Evolutionary conservation across 2,113 vertebrate genomes (phyloP).

Genomic region (Etia nguti): DNA sequence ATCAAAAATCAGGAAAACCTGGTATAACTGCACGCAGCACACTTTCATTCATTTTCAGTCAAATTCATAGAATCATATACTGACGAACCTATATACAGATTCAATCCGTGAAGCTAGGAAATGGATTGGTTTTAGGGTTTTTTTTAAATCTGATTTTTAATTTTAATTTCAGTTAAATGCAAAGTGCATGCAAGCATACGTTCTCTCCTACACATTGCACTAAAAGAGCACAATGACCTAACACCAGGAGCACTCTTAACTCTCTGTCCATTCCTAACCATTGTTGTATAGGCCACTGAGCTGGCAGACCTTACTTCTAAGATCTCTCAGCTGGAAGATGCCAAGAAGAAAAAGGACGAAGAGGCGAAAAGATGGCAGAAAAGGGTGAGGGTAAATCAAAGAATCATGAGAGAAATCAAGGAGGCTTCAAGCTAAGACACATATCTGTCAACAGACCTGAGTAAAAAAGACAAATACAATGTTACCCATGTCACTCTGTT

Average conservation of each 20-base stretch:
- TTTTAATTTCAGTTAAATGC: not conserved
- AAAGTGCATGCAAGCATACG: not conserved
- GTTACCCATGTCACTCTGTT: not conserved
- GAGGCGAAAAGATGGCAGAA: constrained; percentile 88
- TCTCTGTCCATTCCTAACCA: constrained; percentile 45
- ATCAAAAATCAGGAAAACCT: constrained; percentile 89
- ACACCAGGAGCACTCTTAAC: constrained; percentile 45
- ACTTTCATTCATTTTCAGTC: not conserved
- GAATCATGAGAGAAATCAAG: constrained; percentile 17
- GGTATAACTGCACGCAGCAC: constrained; percentile 66
- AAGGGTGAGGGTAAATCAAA: constrained; percentile 79
- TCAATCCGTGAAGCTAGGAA: not conserved
- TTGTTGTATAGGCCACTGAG: constrained; percentile 81
- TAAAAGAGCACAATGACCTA: constrained; percentile 42
- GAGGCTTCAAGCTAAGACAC: constrained; percentile 34
- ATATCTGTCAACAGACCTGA: constrained; percentile 5
- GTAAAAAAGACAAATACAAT: not conserved
- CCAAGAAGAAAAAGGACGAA: constrained; percentile 89
- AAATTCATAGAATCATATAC: not conserved
- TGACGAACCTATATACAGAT: not conserved
- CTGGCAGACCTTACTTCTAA: constrained; percentile 88
- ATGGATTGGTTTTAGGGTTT: not conserved
- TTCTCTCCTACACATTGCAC: not conserved
- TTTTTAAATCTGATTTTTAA: not conserved
- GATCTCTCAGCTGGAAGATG: constrained; percentile 88